Percentiles rank a stretch among this genome's conserved stretches.
These are phyloP conservation scores for Haliclona indistincta DNA, from an alignment of 37 sponge, comb jelly and placozoan genomes.

Conservation along the genomic window DNA sequence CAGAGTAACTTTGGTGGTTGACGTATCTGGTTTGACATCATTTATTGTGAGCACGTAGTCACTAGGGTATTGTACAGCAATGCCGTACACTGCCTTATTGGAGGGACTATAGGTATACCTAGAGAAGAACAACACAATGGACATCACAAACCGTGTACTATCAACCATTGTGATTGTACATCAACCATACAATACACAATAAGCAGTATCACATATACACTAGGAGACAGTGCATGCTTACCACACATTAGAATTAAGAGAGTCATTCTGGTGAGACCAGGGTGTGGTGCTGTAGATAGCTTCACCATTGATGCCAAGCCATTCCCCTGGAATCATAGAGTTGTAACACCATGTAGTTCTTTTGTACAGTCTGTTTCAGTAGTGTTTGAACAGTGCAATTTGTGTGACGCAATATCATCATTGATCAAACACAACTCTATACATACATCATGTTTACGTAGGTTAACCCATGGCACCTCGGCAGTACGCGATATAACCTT, in stretches of 20 bases:
- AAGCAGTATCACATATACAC: not conserved
- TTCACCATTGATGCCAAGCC: constrained; percentile 71
- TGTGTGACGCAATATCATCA: constrained; percentile 46
- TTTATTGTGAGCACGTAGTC: constrained; percentile 27
- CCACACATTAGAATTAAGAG: constrained; percentile 46
- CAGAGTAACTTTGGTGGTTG: constrained; percentile 14
- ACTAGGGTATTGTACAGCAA: constrained; percentile 35
- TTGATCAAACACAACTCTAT: no score
- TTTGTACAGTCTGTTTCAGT: constrained; percentile 15
- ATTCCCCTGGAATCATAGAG: constrained; percentile 13
- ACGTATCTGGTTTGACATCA: constrained; percentile 18
- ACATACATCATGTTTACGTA: no score
- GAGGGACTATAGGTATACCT: not conserved
- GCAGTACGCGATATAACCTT: no score
- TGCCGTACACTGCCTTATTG: constrained; percentile 35
- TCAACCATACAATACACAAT: not conserved
- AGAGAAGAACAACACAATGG: not conserved
- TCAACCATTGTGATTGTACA: no score
- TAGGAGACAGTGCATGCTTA: constrained; percentile 17
- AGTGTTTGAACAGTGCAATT: constrained; percentile 27
- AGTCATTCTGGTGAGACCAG: constrained; percentile 73
- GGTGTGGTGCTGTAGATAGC: constrained; percentile 63
- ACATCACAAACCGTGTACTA: not conserved
- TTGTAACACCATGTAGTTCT: constrained; percentile 2
- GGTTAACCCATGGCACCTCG: constrained; percentile 42